Base-by-base conservation (phyloP, 2,113 vertebrate genomes). In the Cryptotis parvus region DNA sequence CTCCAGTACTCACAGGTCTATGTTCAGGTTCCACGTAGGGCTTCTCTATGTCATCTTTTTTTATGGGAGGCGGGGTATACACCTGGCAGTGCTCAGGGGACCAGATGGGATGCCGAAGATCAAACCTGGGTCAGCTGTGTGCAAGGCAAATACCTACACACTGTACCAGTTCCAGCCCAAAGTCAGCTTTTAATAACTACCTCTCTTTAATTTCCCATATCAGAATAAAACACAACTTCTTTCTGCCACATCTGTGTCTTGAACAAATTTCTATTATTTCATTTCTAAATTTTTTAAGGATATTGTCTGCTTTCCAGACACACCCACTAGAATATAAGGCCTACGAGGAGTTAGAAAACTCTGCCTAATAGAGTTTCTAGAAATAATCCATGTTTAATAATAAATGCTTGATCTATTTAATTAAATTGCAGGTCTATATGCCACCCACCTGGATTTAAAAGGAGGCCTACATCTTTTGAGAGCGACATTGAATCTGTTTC, bases 401-500 rank as follows among this genome's bases (percentile, higher is more conserved):
- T 52, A 72, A 88, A 87, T 31, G 49, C 29, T 78, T 66, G 10
- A 52, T 78, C 91, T 20, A 66, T 69, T 70, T 73, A 74, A 92
- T 84, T 88, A 83, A 84, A 78, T 83, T 75, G 81, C 77, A 95
- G 35, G 74, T 15, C 65, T 87, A 45, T 63, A 39, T 3, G 39
- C 31, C 55, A 93, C 24, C 29, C 2, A 29, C 37, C 61, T 92
- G 74, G 14, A 92, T 4, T 45, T 89, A 65, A 90, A 89, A 75
- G 89, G 63, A 74, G 31, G 33, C 49, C 58, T 37, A 82, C 43
- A 72, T 93, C 73, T 82, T 85, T 73, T 77, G 75, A 91, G 31
- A 76, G 87, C 49, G 49, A 69, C 29, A 69, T 84, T 73, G 79
- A 66, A n/a, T 69, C 73, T 88, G n/a, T 69, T 94, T 89, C 87